A percentile compares a stretch with the other conserved stretches of the same genome.
Evolutionary conservation across 2,888 invertebrate species (phyloP).

Genomic region (Trisateles emortualis): DNA sequence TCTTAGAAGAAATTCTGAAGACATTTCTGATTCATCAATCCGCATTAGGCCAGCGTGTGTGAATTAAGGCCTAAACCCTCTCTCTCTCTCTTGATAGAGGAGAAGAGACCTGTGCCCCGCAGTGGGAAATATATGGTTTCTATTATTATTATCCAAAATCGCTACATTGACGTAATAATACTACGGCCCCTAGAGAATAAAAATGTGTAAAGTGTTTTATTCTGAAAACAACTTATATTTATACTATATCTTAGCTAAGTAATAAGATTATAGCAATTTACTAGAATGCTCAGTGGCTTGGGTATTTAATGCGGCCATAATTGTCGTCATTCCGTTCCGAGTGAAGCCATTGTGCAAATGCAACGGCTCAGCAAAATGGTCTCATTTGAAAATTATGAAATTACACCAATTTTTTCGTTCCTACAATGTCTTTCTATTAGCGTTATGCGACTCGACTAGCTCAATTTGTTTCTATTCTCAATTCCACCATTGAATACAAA

Average conservation of each 20-base stretch:
- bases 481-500: slow-evolving; percentile 30
- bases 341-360: slow-evolving; percentile 44
- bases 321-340: slow-evolving; percentile 24
- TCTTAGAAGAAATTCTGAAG: no score
- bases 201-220: no score
- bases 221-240: no score
- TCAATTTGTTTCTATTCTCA: slow-evolving; percentile 83
- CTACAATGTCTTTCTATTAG: slow-evolving; percentile 84
- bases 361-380: slow-evolving; percentile 47
- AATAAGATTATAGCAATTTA: slow-evolving; percentile 20
- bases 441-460: slow-evolving; percentile 71
- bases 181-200: no score
- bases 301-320: slow-evolving; percentile 36
- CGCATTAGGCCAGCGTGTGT: no score
- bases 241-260: slow-evolving; percentile 3
- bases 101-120: no score
- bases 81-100: no score
- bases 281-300: slow-evolving; percentile 1
- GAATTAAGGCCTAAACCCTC: no score
- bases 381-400: slow-evolving; percentile 78
- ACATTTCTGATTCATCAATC: no score
- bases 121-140: no score
- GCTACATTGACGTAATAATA: no score
- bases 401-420: slow-evolving; percentile 78
- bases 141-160: no score